Conservation (phyloP, 2,888 invertebrate species). For the Litoditis marina region DNA sequence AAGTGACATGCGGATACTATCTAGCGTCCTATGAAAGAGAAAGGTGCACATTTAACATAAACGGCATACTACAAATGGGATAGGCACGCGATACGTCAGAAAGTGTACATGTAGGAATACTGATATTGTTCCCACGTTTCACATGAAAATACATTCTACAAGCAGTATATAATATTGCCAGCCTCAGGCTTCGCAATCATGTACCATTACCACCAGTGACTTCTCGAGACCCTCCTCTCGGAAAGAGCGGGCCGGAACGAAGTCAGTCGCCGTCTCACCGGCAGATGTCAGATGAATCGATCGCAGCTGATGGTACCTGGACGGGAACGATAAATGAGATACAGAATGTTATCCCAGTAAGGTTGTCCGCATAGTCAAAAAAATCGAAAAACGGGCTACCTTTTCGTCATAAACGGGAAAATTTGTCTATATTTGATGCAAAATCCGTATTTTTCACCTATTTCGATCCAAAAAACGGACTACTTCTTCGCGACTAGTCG, state of each 20-base stretch:
- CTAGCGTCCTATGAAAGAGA: background rate
- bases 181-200: constrained; percentile 18
- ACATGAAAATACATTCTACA: too few relatives aligned
- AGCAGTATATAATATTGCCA: background rate
- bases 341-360: too few relatives aligned
- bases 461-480: too few relatives aligned
- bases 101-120: background rate
- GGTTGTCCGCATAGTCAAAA: too few relatives aligned
- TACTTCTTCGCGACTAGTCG: too few relatives aligned
- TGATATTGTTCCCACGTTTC: too few relatives aligned
- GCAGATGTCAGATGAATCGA: constrained; percentile 10
- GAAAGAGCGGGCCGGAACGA: constrained; percentile 3
- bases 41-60: background rate
- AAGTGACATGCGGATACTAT: too few relatives aligned
- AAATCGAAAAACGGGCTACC: too few relatives aligned
- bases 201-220: constrained; percentile 18
- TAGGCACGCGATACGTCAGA: background rate
- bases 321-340: background rate
- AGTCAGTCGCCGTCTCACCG: constrained; percentile 8
- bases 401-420: too few relatives aligned
- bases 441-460: too few relatives aligned
- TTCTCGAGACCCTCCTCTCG: constrained; percentile 17
- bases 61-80: background rate
- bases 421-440: too few relatives aligned
- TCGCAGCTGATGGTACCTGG: constrained; percentile 14